These are phyloP conservation scores for Sebastes melanostomus DNA, from an alignment of 2,797 vertebrate species.

Conservation along the genomic window DNA sequence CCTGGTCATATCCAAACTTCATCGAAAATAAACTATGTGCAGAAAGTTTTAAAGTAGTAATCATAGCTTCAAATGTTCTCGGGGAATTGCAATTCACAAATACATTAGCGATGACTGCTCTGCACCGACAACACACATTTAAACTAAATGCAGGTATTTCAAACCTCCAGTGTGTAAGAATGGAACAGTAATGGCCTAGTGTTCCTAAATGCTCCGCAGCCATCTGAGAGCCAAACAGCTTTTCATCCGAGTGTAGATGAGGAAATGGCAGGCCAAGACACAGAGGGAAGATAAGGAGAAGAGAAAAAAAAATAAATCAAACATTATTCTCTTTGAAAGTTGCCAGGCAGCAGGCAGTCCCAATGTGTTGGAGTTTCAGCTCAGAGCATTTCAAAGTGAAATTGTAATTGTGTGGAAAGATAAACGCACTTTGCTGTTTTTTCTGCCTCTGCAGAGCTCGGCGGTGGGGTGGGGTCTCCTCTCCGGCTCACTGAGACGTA, in stretches of 20 bases:
- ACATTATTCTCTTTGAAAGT: slow-evolving; percentile 68
- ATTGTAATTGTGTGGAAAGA: slow-evolving; percentile 75
- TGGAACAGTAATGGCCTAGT: neutral
- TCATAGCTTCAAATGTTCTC: neutral
- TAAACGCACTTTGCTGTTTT: slow-evolving; percentile 45
- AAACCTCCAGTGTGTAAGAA: neutral
- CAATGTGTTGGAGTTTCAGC: slow-evolving; percentile 45
- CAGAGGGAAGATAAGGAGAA: slow-evolving; percentile 40
- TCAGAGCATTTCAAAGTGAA: slow-evolving; percentile 62
- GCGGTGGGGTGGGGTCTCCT: slow-evolving; percentile 30
- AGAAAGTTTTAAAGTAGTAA: neutral
- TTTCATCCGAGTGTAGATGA: slow-evolving; percentile 36
- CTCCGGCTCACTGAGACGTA: slow-evolving; percentile 39
- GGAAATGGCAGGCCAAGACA: slow-evolving; percentile 50
- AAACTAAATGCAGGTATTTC: neutral
- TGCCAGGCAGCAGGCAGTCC: slow-evolving; percentile 38
- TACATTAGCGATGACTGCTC: neutral
- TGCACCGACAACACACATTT: neutral
- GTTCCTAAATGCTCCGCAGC: slow-evolving; percentile 17
- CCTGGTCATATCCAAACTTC: neutral
- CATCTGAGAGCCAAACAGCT: slow-evolving; percentile 34
- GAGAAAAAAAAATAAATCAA: slow-evolving; percentile 37
- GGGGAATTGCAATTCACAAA: neutral
- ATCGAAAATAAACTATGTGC: neutral
- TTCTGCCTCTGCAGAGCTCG: slow-evolving; percentile 22